Base-by-base conservation (phyloP, 30 jellyfish, hydroid and myxozoan species). In the Euphysa ruthae region DNA sequence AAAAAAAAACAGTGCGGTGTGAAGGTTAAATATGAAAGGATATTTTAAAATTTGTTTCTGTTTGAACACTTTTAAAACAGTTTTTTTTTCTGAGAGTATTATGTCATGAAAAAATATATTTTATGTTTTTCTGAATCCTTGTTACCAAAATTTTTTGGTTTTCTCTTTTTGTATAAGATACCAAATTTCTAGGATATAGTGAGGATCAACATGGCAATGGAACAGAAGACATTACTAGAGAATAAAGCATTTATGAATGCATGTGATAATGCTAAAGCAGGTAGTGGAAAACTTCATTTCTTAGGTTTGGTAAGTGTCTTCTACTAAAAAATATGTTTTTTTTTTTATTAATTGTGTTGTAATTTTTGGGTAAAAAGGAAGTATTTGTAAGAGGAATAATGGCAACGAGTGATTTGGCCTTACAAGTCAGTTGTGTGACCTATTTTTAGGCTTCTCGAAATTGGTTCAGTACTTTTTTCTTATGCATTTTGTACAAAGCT, bases 161-260 rank as follows among this genome's bases (percentile, higher is more conserved):
- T n/a, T n/a, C n/a, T n/a, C n/a, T n/a, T n/a, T n/a, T n/a, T n/a
- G n/a, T n/a, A n/a, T n/a, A 15, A 15, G n/a, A n/a, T n/a, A n/a
- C n/a, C n/a, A n/a, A n/a, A 33, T 43, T 65, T 65, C 26, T 73
- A 90, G 85, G 95, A 90, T 66, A 82, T 90, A 44, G 95, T 90
- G 43, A 64, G 99, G 34, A 90, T 90, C 28, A 82, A 79, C 73
- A 90, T 81, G 99, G 75, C 95, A 19, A 61, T 83, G 3, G 83
- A 82, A 15, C 71, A 77, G 25, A 82, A 73, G 38, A 80, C 80
- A 63, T 70, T 90, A 44, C 77, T 35, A 25, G 66, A 81, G 44
- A 90, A 90, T 63, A 91, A 71, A 35, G 61, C 19, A 27, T 91
- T 91, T 72, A 75, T 56, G 6, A 60, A 83, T 18, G 94, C 95